Evolutionary conservation across 1,140 invertebrate species (phyloP).

Genomic region (Watersipora subatra): DNA sequence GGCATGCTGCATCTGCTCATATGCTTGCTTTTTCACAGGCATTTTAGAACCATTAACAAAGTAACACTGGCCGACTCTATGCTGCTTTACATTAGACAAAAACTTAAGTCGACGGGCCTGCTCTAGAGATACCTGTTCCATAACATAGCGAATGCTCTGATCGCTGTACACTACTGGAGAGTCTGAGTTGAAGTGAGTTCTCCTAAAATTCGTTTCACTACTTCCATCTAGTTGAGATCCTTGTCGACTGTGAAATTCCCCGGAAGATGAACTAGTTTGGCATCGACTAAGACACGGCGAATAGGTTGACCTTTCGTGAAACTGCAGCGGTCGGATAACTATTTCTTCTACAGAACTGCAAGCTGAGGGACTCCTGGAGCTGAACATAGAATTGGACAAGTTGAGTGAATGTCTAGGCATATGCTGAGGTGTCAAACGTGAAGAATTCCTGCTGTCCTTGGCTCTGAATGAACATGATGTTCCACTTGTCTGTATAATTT

Average conservation of each 20-base stretch:
- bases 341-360: not conserved
- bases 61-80: not conserved
- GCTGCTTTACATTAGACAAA: not conserved
- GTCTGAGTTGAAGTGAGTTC: too few species aligned
- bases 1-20: too few species aligned
- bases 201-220: too few species aligned
- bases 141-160: not conserved
- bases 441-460: not conserved
- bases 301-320: not conserved
- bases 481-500: not conserved
- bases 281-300: too few species aligned
- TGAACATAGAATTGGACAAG: not conserved
- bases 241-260: too few species aligned
- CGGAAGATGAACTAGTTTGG: too few species aligned
- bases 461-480: not conserved
- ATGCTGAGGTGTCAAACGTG: not conserved
- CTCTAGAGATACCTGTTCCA: not conserved
- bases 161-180: not conserved
- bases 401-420: not conserved
- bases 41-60: not conserved
- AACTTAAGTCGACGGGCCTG: not conserved
- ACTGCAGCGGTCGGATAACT: not conserved
- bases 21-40: not conserved
- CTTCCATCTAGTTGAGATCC: too few species aligned
- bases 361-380: not conserved